Conservation (phyloP, 2,113 vertebrate genomes). For the Hipposideros armiger region DNA sequence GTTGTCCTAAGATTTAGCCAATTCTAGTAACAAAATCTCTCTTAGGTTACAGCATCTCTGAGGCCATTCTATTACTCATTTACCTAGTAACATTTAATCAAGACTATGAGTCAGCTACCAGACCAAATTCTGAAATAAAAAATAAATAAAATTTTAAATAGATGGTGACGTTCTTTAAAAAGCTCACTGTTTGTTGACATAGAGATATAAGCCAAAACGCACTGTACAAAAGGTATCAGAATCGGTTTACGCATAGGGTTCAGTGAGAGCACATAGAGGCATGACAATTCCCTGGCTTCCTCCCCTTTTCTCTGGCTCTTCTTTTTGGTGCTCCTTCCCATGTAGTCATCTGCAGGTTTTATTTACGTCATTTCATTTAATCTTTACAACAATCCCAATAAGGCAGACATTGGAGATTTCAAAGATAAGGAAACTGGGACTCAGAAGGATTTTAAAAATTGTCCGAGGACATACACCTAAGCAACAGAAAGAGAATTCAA, state of each 20-base stretch:
- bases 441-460: not conserved
- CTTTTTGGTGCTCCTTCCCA: not conserved
- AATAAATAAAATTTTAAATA: not conserved
- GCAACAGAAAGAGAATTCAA: constrained; percentile 47
- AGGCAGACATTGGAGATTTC: not conserved
- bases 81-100: constrained; percentile 36
- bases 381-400: not conserved
- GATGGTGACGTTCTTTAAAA: not conserved
- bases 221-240: not conserved
- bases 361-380: constrained; percentile 24
- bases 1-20: not conserved
- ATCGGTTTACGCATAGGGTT: not conserved
- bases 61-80: not conserved
- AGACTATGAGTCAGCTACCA: not conserved
- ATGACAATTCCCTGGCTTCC: not conserved
- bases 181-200: not conserved
- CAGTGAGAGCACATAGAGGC: not conserved
- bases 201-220: not conserved
- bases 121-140: constrained; percentile 10
- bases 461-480: constrained; percentile 32
- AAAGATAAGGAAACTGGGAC: constrained; percentile 30
- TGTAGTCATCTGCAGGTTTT: not conserved
- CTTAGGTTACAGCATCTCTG: not conserved
- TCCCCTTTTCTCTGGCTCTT: not conserved
- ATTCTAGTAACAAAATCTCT: constrained; percentile 6